phyloP scores from a whole-genome alignment of 2,888 invertebrate genomes.

The Philonicus albiceps region DNA sequence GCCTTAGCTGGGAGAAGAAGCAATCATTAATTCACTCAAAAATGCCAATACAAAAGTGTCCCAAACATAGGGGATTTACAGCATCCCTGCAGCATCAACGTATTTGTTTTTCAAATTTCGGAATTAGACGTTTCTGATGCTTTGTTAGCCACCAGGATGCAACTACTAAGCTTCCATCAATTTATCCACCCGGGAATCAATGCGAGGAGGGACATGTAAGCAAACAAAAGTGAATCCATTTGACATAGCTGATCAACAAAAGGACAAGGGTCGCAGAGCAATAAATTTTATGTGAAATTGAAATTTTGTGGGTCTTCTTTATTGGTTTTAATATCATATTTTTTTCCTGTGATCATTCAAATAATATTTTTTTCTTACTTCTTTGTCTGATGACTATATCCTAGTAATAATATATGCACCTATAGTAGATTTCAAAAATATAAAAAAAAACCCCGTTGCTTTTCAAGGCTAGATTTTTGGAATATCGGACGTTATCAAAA shows the following conservation, averaged over 20 bases:
- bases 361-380: not conserved
- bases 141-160: slow-evolving; percentile 1
- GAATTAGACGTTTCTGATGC: slow-evolving; percentile 44
- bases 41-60: not conserved
- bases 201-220: slow-evolving; percentile 6
- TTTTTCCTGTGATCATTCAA: not conserved
- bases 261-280: not conserved
- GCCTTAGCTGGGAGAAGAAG: not conserved
- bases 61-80: not conserved
- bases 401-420: not conserved
- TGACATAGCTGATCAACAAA: slow-evolving; percentile 19
- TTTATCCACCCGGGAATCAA: not conserved
- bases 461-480: not conserved
- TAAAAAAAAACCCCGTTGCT: not conserved
- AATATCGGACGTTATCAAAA: not conserved
- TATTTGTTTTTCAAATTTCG: slow-evolving; percentile 46
- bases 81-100: not conserved
- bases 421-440: not conserved
- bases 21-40: not conserved
- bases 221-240: slow-evolving; percentile 22
- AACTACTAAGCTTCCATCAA: not conserved
- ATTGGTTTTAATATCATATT: not conserved
- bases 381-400: not conserved
- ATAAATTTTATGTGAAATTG: slow-evolving; percentile 19
- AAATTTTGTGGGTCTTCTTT: not conserved